These are phyloP conservation scores for Albula goreensis DNA, from an alignment of 2,113 vertebrate genomes.

Conservation along the genomic window DNA sequence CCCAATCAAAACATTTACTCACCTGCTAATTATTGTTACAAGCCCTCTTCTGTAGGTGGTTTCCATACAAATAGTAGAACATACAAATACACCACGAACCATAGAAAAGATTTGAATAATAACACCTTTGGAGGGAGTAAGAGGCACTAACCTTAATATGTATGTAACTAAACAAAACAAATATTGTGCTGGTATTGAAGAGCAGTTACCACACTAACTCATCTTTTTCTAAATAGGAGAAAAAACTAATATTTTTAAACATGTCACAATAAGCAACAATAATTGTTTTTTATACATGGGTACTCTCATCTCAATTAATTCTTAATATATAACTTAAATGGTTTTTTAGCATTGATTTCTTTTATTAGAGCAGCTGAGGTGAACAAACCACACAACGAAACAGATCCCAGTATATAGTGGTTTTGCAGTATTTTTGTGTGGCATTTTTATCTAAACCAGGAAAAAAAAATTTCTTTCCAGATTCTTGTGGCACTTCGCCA, in stretches of 20 bases:
- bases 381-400: no score
- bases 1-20: not conserved
- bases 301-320: no score
- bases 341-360: no score
- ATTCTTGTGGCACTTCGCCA: conserved; percentile 93
- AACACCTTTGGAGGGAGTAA: not conserved
- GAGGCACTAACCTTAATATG: not conserved
- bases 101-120: not conserved
- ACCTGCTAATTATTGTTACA: not conserved
- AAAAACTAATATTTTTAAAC: no score
- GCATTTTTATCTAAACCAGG: no score
- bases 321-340: no score
- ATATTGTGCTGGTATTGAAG: not conserved
- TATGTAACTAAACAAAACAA: not conserved
- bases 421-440: not conserved
- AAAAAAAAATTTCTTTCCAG: conserved; percentile 56
- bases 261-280: no score
- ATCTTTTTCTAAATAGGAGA: no score
- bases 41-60: not conserved
- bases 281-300: no score
- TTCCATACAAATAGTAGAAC: not conserved
- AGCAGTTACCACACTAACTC: no score
- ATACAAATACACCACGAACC: not conserved
- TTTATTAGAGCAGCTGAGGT: no score
- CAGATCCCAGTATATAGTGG: no score